These are phyloP conservation scores for Hesperia comma DNA, from an alignment of 2,888 invertebrate species.

Conservation along the genomic window DNA sequence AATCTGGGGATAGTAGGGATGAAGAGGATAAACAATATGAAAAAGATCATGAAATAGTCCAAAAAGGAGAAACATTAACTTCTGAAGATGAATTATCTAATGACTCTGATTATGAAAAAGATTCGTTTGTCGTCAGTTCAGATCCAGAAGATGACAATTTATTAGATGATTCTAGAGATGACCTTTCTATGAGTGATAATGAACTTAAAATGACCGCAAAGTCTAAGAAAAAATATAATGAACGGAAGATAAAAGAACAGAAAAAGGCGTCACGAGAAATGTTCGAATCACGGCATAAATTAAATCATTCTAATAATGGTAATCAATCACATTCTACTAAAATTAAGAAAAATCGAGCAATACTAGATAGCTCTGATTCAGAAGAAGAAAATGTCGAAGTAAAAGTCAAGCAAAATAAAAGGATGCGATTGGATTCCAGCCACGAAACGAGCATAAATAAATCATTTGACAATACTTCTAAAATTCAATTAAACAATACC, in stretches of 20 bases:
- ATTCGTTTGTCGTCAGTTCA: slow-evolving; percentile 82
- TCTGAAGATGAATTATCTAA: slow-evolving; percentile 73
- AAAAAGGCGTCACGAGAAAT: slow-evolving; percentile 76
- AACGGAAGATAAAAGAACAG: slow-evolving; percentile 70
- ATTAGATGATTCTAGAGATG: slow-evolving; percentile 74
- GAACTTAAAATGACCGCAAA: slow-evolving; percentile 71
- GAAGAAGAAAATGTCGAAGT: slow-evolving; percentile 52
- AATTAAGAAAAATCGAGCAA: slow-evolving; percentile 52
- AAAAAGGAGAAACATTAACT: slow-evolving; percentile 80
- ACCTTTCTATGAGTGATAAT: slow-evolving; percentile 71
- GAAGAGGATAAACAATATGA: slow-evolving; percentile 77
- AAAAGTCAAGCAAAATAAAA: slow-evolving; percentile 59
- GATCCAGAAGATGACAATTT: slow-evolving; percentile 73
- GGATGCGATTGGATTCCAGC: slow-evolving; percentile 66
- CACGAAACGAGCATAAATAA: slow-evolving; percentile 48
- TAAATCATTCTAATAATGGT: slow-evolving; percentile 52
- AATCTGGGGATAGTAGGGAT: slow-evolving; percentile 78
- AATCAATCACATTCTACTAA: slow-evolving; percentile 42
- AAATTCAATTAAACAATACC: slow-evolving; percentile 50
- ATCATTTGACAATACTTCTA: slow-evolving; percentile 28
- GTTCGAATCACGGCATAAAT: slow-evolving; percentile 70
- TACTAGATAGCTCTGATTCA: slow-evolving; percentile 56
- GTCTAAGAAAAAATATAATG: slow-evolving; percentile 74
- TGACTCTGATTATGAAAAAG: slow-evolving; percentile 77
- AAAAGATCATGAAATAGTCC: slow-evolving; percentile 75